These are phyloP conservation scores for Neosilurus hyrtlii DNA, from an alignment of 2,797 vertebrate species.

Conservation along the genomic window DNA sequence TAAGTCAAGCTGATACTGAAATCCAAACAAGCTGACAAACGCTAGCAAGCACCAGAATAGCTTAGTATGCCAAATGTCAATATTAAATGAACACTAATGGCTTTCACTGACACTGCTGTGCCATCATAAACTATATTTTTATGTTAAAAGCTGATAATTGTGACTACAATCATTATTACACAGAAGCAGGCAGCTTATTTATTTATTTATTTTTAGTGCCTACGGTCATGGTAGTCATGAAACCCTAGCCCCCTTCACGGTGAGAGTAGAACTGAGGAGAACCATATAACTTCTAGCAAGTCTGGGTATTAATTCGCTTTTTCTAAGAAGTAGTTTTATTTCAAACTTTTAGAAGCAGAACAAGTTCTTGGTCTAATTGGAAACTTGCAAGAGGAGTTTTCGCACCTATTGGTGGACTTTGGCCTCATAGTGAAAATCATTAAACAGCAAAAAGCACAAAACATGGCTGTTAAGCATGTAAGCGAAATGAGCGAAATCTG, in stretches of 20 bases:
- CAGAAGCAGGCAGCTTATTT: background rate
- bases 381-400: background rate
- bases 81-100: background rate
- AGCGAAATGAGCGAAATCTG: background rate
- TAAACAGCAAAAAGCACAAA: background rate
- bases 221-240: background rate
- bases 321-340: background rate
- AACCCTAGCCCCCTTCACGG: background rate
- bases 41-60: background rate
- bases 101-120: background rate
- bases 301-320: background rate
- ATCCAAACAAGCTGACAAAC: background rate
- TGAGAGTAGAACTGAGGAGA: background rate
- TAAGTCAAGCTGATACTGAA: background rate
- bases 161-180: background rate
- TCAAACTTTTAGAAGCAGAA: background rate
- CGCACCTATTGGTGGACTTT: background rate
- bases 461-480: background rate
- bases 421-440: background rate
- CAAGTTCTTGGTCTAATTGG: background rate
- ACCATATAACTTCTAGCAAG: no score
- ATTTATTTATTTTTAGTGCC: no score
- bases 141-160: background rate
- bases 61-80: background rate
- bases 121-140: background rate